Evolutionary conservation across 2,113 vertebrate species (phyloP).

Genomic region (Percopsis transmontana): DNA sequence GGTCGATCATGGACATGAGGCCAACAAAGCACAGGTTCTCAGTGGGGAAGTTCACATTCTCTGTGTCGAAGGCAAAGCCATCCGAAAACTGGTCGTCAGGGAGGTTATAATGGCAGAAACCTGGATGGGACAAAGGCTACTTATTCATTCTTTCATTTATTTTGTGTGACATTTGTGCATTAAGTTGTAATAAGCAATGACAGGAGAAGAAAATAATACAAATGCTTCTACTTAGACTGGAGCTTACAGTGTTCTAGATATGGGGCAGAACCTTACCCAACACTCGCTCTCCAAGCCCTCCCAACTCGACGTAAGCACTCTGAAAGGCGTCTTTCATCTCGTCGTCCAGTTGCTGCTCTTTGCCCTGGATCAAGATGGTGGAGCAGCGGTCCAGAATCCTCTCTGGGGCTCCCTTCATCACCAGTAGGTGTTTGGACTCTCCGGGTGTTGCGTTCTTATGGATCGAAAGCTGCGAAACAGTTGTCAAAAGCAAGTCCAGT

Average conservation of each 20-base stretch:
- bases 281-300: slow-evolving; percentile 88
- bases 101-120: slow-evolving; percentile 86
- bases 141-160: too few relatives aligned
- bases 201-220: too few relatives aligned
- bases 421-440: slow-evolving; percentile 81
- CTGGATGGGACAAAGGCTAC: slow-evolving; percentile 54
- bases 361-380: slow-evolving; percentile 85
- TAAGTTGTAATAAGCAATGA: too few relatives aligned
- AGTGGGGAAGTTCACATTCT: slow-evolving; percentile 89
- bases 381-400: slow-evolving; percentile 91
- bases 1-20: slow-evolving; percentile 94
- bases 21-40: slow-evolving; percentile 90
- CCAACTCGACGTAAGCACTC: slow-evolving; percentile 88
- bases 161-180: too few relatives aligned
- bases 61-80: slow-evolving; percentile 85
- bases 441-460: slow-evolving; percentile 80
- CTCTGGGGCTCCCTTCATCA: slow-evolving; percentile 93
- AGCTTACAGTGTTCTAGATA: not conserved
- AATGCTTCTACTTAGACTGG: too few relatives aligned
- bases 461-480: slow-evolving; percentile 82
- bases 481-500: not conserved
- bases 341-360: slow-evolving; percentile 83
- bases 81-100: slow-evolving; percentile 84
- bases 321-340: slow-evolving; percentile 89
- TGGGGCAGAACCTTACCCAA: slow-evolving; percentile 72